phyloP scores from a whole-genome alignment of 2,113 vertebrate species.

The Limnothrissa miodon region DNA sequence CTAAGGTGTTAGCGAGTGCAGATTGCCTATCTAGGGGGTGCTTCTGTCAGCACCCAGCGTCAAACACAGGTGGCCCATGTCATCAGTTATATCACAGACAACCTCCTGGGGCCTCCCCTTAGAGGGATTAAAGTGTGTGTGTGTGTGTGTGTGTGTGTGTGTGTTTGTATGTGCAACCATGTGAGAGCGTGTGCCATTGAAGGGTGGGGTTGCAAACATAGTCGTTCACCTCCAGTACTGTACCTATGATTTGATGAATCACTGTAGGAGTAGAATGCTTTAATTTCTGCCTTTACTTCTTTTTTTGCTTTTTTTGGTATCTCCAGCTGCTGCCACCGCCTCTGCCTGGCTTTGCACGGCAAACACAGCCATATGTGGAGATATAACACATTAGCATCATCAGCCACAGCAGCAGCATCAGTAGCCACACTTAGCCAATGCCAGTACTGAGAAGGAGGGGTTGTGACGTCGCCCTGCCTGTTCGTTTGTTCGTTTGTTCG shows the following conservation, averaged over 20 bases:
- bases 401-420: neutral
- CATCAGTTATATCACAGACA: neutral
- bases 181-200: neutral
- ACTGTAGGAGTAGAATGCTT: neutral
- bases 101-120: neutral
- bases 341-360: neutral
- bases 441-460: neutral
- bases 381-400: neutral
- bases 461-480: neutral
- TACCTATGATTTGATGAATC: neutral
- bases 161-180: slow-evolving; percentile 3
- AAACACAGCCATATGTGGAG: neutral
- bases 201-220: neutral
- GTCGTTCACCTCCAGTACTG: neutral
- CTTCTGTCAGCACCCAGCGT: neutral
- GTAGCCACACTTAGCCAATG: neutral
- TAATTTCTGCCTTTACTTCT: no score
- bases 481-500: no score
- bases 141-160: slow-evolving; percentile 17
- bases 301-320: no score
- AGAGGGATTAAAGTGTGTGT: neutral
- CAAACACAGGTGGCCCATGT: neutral
- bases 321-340: neutral
- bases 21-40: neutral
- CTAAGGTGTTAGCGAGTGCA: neutral